phyloP scores from a whole-genome alignment of 2,797 vertebrate species.

The Helostoma temminkii region DNA sequence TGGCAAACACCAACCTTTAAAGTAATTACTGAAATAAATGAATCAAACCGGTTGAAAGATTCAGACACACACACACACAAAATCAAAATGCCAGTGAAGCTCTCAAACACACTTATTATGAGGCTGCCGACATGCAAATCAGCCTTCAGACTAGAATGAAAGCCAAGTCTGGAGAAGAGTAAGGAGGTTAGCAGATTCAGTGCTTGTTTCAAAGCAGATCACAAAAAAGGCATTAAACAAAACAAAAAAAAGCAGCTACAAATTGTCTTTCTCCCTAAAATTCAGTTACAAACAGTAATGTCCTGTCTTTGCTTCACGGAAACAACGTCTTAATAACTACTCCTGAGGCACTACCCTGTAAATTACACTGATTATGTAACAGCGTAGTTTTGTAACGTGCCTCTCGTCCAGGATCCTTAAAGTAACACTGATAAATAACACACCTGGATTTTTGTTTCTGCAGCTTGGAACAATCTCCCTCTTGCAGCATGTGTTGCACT shows the following conservation, averaged over 20 bases:
- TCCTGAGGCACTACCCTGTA: conserved; percentile 17
- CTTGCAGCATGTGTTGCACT: not conserved
- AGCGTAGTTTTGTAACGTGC: conserved; percentile 22
- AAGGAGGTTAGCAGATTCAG: conserved; percentile 25
- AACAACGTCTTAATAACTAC: conserved; percentile 39
- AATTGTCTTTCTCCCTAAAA: conserved; percentile 16
- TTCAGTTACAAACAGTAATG: conserved; percentile 6
- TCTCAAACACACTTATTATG: conserved; percentile 56
- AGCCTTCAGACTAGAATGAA: conserved; percentile 35
- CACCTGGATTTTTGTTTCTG: conserved; percentile 16
- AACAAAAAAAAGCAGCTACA: conserved; percentile 6
- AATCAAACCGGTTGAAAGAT: conserved; percentile 41
- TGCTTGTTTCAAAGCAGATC: conserved; percentile 23
- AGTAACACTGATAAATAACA: conserved; percentile 27
- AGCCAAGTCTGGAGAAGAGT: conserved; percentile 13
- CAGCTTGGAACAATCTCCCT: conserved; percentile 17
- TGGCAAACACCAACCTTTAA: conserved; percentile 45
- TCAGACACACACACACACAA: conserved; percentile 24
- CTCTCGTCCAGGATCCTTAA: conserved; percentile 40
- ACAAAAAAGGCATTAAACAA: conserved; percentile 7
- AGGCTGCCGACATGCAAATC: conserved; percentile 55
- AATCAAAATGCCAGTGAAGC: conserved; percentile 44
- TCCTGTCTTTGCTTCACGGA: conserved; percentile 23
- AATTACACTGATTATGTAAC: conserved; percentile 34
- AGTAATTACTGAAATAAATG: conserved; percentile 67